Percentiles rank a stretch among this genome's conserved stretches.
phyloP scores from a whole-genome alignment of 2,113 vertebrate species.

The Brachyhypopomus occidentalis region DNA sequence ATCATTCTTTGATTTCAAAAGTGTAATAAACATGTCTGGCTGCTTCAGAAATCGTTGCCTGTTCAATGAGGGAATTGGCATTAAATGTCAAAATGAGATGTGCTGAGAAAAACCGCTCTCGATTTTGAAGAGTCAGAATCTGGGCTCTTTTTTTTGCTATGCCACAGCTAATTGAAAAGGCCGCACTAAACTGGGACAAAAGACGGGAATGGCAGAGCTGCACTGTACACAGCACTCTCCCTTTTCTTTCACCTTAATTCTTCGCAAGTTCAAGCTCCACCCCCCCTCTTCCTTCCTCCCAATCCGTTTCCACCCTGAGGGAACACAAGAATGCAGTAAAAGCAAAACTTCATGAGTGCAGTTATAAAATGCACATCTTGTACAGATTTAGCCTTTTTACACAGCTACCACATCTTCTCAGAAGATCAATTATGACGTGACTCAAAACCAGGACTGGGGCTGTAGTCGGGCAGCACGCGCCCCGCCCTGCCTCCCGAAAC shows the following conservation, averaged over 20 bases:
- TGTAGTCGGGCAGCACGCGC: slow-evolving; percentile 69
- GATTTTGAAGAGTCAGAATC: slow-evolving; percentile 28
- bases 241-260: slow-evolving; percentile 33
- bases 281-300: slow-evolving; percentile 37
- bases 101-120: slow-evolving; percentile 54
- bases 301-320: slow-evolving; percentile 53
- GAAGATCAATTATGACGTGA: slow-evolving; percentile 76
- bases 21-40: slow-evolving; percentile 70
- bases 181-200: slow-evolving; percentile 46
- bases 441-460: slow-evolving; percentile 71
- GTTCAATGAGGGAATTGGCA: slow-evolving; percentile 63
- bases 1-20: slow-evolving; percentile 75
- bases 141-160: slow-evolving; percentile 55
- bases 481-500: slow-evolving; percentile 68
- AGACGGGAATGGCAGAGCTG: slow-evolving; percentile 5
- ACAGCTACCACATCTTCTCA: slow-evolving; percentile 69
- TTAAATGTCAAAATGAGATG: slow-evolving; percentile 50
- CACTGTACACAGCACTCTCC: slow-evolving; percentile 14
- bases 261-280: slow-evolving; percentile 9
- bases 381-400: slow-evolving; percentile 67
- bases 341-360: slow-evolving; percentile 37
- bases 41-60: slow-evolving; percentile 64
- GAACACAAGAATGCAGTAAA: slow-evolving; percentile 51
- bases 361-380: slow-evolving; percentile 67
- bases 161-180: slow-evolving; percentile 65